phyloP scores from a whole-genome alignment of 2,888 invertebrate genomes.

The Himalopsyche japonica region DNA sequence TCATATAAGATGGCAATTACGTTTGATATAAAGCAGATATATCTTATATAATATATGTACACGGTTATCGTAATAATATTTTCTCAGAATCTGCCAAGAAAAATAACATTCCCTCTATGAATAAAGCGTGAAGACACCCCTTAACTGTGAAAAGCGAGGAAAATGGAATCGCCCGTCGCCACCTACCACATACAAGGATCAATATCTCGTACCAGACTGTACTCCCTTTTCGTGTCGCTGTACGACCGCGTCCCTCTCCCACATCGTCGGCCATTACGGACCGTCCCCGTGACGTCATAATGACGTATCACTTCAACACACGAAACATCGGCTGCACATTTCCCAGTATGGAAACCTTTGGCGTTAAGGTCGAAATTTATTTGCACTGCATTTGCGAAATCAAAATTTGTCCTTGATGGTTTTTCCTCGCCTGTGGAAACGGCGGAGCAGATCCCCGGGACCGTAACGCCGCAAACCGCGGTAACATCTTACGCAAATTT shows the following conservation, averaged over 20 bases:
- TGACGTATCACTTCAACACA: constrained; percentile 51
- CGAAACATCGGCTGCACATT: constrained; percentile 19
- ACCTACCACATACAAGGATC: constrained; percentile 54
- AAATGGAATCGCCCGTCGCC: constrained; percentile 44
- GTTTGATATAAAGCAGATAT: neutral
- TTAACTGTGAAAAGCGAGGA: constrained; percentile 39
- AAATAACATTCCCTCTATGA: constrained; percentile 11
- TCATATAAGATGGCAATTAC: neutral
- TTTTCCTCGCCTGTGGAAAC: constrained; percentile 17
- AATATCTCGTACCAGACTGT: constrained; percentile 56
- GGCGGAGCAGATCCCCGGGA: neutral
- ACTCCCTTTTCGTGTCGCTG: constrained; percentile 48
- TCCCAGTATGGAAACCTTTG: neutral
- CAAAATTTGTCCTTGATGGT: constrained; percentile 18
- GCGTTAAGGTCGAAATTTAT: constrained; percentile 27
- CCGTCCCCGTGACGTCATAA: constrained; percentile 45
- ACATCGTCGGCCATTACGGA: constrained; percentile 46
- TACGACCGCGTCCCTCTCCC: constrained; percentile 15
- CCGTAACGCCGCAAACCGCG: constrained; percentile 3
- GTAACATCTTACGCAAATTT: neutral
- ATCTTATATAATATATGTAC: neutral
- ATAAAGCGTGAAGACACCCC: constrained; percentile 48
- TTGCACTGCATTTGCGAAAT: constrained; percentile 28
- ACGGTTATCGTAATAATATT: neutral
- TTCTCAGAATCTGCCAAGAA: neutral